Evolutionary conservation across 2,797 vertebrate genomes (phyloP), one percentile per base, ranked within the genome.

Genomic region (Miichthys miiuy): DNA sequence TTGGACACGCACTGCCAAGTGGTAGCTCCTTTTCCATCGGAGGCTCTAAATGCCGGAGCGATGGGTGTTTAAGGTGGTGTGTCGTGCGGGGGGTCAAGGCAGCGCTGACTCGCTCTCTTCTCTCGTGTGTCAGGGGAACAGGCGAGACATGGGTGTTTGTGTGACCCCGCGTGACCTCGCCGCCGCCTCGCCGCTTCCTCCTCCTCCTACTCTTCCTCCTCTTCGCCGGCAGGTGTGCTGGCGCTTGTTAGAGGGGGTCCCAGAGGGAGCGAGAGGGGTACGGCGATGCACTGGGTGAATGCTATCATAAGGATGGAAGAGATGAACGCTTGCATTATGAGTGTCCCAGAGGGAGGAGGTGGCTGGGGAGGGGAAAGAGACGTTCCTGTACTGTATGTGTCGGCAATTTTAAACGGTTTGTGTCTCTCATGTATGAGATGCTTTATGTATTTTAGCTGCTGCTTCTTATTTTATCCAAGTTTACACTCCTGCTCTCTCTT

Each of bases 221-320:
- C 67, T 42, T 57, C 3, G 17, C 17, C 21, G 17, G 74, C 82
- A 92, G 87, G 89, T 90, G 85, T 79, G 80, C 75, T 57, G 80
- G 61, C 1, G 89, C 90, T 93, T 91, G 91, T 94, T 94, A 90
- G 80, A 80, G 72, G 70, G 51, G 51, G 51, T 92, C 90, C 89
- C 91, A 68, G 63, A 73, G 86, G 83, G 79, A 81, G 68, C 48
- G 62, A 2, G 55, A 25, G 25, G 77, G 68, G 67, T n/a, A 41
- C 16, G 3, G 44, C n/a, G 23, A 73, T 30, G 51, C 6, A 21
- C 51, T 47, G 75, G 68, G 65, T 57, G 80, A 89, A 84, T 41
- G 69, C 58, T 72, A 55, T 68, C 16, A 48, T 56, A 68, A 73
- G 69, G 80, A 69, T 68, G 83, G 79, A 64, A 78, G 67, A 85